A percentile compares a stretch with the other conserved stretches of the same genome.
Conservation (phyloP, 1,140 invertebrate species). For the Harlomillsia oculata region DNA sequence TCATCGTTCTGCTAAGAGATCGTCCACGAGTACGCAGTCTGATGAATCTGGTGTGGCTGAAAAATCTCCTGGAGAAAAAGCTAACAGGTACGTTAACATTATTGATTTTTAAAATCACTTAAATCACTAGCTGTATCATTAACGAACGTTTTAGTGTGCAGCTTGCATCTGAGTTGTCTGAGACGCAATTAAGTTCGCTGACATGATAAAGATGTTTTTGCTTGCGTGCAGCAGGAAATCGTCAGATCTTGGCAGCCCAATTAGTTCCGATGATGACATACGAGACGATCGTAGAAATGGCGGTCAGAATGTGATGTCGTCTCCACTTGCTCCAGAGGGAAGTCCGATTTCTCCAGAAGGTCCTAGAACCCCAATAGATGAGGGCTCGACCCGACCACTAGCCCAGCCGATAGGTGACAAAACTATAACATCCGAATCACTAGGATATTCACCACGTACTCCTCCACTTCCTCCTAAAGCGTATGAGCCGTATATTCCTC, state of each 20-base stretch:
- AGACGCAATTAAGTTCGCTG: too few relatives aligned
- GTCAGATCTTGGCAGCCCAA: slow-evolving; percentile 23
- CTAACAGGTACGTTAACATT: too few relatives aligned
- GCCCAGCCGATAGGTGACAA: not conserved
- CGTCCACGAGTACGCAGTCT: slow-evolving; percentile 54
- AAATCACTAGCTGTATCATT: too few relatives aligned
- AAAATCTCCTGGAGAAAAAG: too few relatives aligned
- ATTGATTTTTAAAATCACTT: too few relatives aligned
- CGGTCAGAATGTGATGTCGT: too few relatives aligned
- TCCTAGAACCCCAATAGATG: not conserved
- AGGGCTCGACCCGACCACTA: not conserved
- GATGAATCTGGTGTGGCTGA: too few relatives aligned
- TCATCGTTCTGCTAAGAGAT: slow-evolving; percentile 22
- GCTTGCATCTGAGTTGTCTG: too few relatives aligned
- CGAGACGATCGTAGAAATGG: too few relatives aligned
- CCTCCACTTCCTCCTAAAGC: slow-evolving; percentile 48
- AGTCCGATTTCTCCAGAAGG: not conserved
- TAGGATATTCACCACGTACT: slow-evolving; percentile 46
- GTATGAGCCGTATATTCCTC: slow-evolving; percentile 37
- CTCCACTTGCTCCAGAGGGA: not conserved
- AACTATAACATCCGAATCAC: not conserved
- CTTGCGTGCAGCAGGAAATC: slow-evolving; percentile 3
- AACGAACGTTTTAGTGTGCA: too few relatives aligned
- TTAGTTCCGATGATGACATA: slow-evolving; percentile 27
- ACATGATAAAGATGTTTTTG: slow-evolving; percentile 51